Conservation (phyloP, 2,113 vertebrate genomes). For the Scomber scombrus region DNA sequence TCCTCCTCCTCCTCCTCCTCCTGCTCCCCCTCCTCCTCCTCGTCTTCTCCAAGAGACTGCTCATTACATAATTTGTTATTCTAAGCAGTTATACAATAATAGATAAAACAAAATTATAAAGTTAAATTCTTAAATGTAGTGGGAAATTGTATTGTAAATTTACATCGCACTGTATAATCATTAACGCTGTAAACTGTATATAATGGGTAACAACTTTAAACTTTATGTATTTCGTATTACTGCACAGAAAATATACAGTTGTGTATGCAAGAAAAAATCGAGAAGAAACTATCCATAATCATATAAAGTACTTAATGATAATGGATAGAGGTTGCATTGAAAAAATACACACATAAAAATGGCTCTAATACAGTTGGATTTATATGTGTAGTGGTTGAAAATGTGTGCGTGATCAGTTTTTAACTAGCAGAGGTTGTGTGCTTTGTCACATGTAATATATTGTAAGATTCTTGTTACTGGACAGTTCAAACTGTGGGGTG, state of each 20-base stretch:
- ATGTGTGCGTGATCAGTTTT: background rate
- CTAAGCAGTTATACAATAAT: conserved; percentile 25
- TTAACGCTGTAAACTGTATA: background rate
- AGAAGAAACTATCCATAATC: background rate
- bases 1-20: no score
- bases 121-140: background rate
- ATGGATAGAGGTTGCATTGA: no score
- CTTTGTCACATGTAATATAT: background rate
- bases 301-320: background rate
- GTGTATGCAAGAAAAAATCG: background rate
- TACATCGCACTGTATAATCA: background rate
- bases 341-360: no score
- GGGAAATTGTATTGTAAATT: background rate
- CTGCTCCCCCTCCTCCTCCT: conserved; percentile 37
- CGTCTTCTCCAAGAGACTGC: conserved; percentile 19
- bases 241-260: background rate
- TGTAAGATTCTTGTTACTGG: conserved; percentile 13
- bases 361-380: background rate
- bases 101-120: background rate
- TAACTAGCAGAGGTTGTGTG: background rate
- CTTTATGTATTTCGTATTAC: background rate
- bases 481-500: no score
- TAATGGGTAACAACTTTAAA: background rate
- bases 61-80: conserved; percentile 56
- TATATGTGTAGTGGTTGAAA: background rate